Evolutionary conservation across 2,888 invertebrate species (phyloP).

Genomic region (Dasypolia templi): DNA sequence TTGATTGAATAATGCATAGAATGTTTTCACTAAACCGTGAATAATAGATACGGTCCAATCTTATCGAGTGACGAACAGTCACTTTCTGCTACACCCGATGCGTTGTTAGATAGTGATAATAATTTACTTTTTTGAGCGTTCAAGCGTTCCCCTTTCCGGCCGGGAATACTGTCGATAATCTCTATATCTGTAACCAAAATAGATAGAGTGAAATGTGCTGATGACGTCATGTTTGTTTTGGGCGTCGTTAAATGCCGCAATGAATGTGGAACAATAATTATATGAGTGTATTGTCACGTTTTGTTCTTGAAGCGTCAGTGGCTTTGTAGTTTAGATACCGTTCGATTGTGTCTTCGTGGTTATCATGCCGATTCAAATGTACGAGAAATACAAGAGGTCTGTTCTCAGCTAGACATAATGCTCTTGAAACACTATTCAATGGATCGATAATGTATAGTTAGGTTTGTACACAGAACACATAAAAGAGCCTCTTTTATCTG

Average conservation of each 20-base stretch:
- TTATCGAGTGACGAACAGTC: slow-evolving; percentile 51
- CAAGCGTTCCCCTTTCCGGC: slow-evolving; percentile 33
- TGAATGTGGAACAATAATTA: slow-evolving; percentile 56
- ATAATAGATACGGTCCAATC: slow-evolving; percentile 41
- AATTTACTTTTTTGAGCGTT: slow-evolving; percentile 49
- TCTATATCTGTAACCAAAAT: slow-evolving; percentile 56
- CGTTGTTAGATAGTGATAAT: slow-evolving; percentile 50
- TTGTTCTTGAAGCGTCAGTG: slow-evolving; percentile 36
- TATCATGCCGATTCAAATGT: slow-evolving; percentile 2
- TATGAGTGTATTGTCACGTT: slow-evolving; percentile 53
- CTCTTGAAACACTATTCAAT: background rate
- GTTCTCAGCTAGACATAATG: background rate
- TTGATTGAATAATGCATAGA: slow-evolving; percentile 52
- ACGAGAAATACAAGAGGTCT: background rate
- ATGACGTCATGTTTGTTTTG: slow-evolving; percentile 59
- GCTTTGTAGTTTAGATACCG: slow-evolving; percentile 9
- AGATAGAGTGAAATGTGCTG: slow-evolving; percentile 53
- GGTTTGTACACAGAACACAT: no score
- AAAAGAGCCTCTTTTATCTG: no score
- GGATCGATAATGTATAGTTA: background rate
- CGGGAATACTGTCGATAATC: slow-evolving; percentile 44
- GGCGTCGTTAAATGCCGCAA: slow-evolving; percentile 42
- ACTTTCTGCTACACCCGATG: slow-evolving; percentile 42
- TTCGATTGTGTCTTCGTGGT: background rate
- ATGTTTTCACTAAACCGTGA: slow-evolving; percentile 53